Evolutionary conservation across 2,113 vertebrate genomes (phyloP), one percentile per base, ranked within the genome.

Genomic region (Tachuris rubrigastra): DNA sequence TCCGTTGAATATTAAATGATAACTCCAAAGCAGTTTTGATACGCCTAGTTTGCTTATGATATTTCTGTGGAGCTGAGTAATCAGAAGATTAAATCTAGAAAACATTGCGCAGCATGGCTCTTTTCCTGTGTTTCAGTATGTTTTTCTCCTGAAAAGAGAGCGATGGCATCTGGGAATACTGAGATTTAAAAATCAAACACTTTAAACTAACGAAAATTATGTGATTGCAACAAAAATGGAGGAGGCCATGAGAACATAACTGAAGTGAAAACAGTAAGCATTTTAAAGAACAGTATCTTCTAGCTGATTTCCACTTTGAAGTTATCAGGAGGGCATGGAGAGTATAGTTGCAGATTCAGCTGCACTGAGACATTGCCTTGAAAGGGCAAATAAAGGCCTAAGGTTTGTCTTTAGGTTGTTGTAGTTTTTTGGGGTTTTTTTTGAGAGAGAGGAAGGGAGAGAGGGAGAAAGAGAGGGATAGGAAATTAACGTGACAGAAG

Each of bases 1-100:
- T 80, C 72, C 59, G 80, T 88, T 90, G 59, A 91, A 74, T 91
- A 52, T 71, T 74, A 47, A 88, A 74, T 41, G 46, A 44, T 63
- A 69, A 44, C 25, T 82, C 55, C 67, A 77, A 67, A 77, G 47
- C 55, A 66, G n/a, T 67, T 94, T 49, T 31, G 23, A 37, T 77
- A n/a, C 22, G 65, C 23, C 58, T 89, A 23, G 8, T 50, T 96
- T 71, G 59, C 46, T 79, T 69, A 31, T 14, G 21, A 6, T 71
- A 35, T 66, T 87, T 93, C 80, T 72, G 15, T 65, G 44, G 22
- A 67, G 25, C 30, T 84, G 39, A 42, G 30, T 27, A 89, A 89
- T 88, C 16, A 22, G 6, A n/a, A 47, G 50, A 69, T 80, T 62
- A 56, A 79, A 83, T 76, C n/a, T 76, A 82, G 81, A 91, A 62